A percentile compares a stretch with the other conserved stretches of the same genome.
phyloP scores from a whole-genome alignment of 2,113 vertebrate species.

The Sclerurus mexicanus region DNA sequence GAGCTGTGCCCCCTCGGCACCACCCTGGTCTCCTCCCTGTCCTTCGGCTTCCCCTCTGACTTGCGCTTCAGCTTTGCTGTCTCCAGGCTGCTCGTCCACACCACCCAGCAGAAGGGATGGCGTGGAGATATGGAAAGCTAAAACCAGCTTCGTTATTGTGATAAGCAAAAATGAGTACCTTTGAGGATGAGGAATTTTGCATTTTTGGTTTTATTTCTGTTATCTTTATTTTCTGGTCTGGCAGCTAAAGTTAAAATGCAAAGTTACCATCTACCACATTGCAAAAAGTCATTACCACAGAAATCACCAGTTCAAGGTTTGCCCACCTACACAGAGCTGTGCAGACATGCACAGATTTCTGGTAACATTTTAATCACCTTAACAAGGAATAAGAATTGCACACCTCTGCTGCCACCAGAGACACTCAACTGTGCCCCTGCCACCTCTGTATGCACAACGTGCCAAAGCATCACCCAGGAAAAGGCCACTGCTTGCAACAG shows the following conservation, averaged over 20 bases:
- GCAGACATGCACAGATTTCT: too few species aligned
- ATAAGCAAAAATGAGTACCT: neutral
- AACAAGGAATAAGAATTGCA: fast-evolving
- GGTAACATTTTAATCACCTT: neutral
- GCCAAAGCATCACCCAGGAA: neutral
- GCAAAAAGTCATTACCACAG: neutral
- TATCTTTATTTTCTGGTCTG: neutral
- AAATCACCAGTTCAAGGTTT: neutral
- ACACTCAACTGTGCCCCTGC: fast-evolving
- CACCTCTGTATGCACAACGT: neutral
- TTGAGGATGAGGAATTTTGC: neutral
- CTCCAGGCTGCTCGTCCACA: neutral
- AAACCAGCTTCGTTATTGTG: neutral
- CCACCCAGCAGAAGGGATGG: neutral
- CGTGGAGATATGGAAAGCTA: fast-evolving
- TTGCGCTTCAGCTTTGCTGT: neutral
- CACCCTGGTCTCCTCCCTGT: neutral
- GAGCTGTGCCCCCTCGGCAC: neutral
- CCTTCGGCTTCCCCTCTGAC: neutral
- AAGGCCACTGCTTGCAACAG: neutral
- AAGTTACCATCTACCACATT: neutral
- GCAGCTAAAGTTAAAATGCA: neutral
- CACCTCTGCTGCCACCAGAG: neutral
- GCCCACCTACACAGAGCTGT: neutral
- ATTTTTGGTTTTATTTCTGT: neutral